These are phyloP conservation scores for Omphaloscelis lunosa DNA, from an alignment of 2,888 invertebrate genomes.

Conservation along the genomic window DNA sequence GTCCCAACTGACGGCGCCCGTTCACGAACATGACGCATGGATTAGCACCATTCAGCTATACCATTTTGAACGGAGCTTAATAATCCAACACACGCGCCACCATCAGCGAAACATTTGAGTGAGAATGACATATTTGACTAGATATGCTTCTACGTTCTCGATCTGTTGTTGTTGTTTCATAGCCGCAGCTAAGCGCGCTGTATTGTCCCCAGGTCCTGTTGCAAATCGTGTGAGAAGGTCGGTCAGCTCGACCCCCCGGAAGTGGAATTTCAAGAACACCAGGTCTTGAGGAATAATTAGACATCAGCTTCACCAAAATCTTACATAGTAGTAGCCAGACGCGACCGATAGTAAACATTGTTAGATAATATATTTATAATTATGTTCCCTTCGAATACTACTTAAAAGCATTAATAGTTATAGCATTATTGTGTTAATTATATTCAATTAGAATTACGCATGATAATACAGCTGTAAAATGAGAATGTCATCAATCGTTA, in stretches of 20 bases:
- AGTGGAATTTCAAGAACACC: conserved; percentile 77
- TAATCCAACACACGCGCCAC: too few relatives aligned
- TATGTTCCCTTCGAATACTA: conserved; percentile 9
- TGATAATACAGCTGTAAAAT: not conserved
- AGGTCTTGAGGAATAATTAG: conserved; percentile 74
- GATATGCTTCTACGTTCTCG: too few relatives aligned
- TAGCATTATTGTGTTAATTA: conserved; percentile 27
- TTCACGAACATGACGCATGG: too few relatives aligned
- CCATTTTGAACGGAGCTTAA: too few relatives aligned
- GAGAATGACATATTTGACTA: too few relatives aligned
- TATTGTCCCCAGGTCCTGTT: conserved; percentile 93
- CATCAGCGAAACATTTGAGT: too few relatives aligned
- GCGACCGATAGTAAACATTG: conserved; percentile 47
- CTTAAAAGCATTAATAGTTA: conserved; percentile 34
- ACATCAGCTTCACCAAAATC: conserved; percentile 47
- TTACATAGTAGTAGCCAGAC: conserved; percentile 44
- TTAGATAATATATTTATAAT: not conserved
- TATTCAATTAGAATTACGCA: conserved; percentile 5
- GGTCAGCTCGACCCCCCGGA: conserved; percentile 91
- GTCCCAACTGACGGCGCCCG: too few relatives aligned
- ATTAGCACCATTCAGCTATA: too few relatives aligned
- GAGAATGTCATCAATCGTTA: conserved; percentile 25
- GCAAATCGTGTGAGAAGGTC: conserved; percentile 97
- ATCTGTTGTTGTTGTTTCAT: not conserved
- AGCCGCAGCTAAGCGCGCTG: not conserved